These are phyloP conservation scores for Romanogobio albipinnatus DNA, from an alignment of 2,113 vertebrate genomes.

Conservation along the genomic window DNA sequence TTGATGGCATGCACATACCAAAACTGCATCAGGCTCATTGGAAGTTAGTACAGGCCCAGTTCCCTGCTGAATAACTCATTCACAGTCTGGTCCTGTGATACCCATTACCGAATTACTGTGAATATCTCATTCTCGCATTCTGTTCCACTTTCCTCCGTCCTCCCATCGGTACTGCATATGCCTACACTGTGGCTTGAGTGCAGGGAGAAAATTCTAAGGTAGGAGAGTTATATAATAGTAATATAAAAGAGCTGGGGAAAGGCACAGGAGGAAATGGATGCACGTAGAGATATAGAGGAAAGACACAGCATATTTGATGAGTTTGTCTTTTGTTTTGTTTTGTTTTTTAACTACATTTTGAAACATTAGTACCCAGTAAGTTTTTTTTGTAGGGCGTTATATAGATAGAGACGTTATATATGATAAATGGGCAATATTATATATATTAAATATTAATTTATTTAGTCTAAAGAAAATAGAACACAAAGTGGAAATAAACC, in stretches of 20 bases:
- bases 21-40: conserved; percentile 31
- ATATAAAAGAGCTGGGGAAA: conserved; percentile 36
- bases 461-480: too few relatives aligned
- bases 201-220: conserved; percentile 29
- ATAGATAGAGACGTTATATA: neutral
- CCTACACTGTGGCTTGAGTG: conserved; percentile 27
- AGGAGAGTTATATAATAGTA: conserved; percentile 46
- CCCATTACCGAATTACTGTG: conserved; percentile 55
- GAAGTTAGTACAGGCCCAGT: conserved; percentile 44
- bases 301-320: conserved; percentile 24
- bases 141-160: conserved; percentile 16
- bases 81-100: conserved; percentile 52
- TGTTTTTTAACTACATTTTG: neutral
- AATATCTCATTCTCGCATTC: conserved; percentile 23
- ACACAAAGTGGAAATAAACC: too few relatives aligned
- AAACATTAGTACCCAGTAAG: neutral
- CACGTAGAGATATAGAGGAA: neutral
- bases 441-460: too few relatives aligned
- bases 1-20: conserved; percentile 30
- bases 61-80: conserved; percentile 52
- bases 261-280: conserved; percentile 11
- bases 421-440: neutral
- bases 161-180: conserved; percentile 32
- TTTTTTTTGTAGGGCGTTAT: neutral
- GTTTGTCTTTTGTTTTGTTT: too few relatives aligned